Evolutionary conservation across 2,113 vertebrate genomes (phyloP), one percentile per base, ranked within the genome.

Genomic region (Dicentrarchus labrax): DNA sequence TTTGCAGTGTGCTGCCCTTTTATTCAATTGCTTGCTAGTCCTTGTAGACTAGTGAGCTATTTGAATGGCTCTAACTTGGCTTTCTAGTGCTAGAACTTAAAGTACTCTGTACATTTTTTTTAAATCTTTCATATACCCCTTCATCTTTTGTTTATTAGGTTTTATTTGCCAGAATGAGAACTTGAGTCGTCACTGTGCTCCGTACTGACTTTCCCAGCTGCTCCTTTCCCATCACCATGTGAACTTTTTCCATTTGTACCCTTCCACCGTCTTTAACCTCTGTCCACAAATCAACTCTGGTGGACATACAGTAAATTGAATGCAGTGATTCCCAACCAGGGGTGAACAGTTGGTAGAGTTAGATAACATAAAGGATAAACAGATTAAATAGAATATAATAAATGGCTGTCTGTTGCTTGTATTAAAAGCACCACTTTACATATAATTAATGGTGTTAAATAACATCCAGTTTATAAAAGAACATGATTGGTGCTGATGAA

Each of bases 311-410:
- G 41, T 61, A 53, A 53, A 16, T 83, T 12, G 61, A 19, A 79
- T 2, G 56, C 80, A 75, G 88, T 78, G 78, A 50, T 80, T 88
- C 69, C 78, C 81, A 85, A 75, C 75, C 54, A 51, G 48, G 17
- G 12, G 0, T 5, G 1, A 50, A 12, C 4, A 2, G 24, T 7
- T 69, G 3, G 39, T 2, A 36, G 10, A 36, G 17, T 66, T 66
- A 62, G 8, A n/a, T n/a, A 21, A 69, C 10, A 16, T 53, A 68
- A 5, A 11, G 2, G 47, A 53, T 47, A 47, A 9, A 54, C 1
- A 59, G 0, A 4, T n/a, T n/a, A n/a, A 22, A 56, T n/a, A 4
- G 9, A 22, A 61, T 24, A 21, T 36, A 21, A 56, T 51, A 54
- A 41, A 8, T 12, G 9, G 48, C 67, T 7, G 3, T 38, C 41